phyloP scores from a whole-genome alignment of 2,797 vertebrate species.

The Phrynocephalus guinanensis region DNA sequence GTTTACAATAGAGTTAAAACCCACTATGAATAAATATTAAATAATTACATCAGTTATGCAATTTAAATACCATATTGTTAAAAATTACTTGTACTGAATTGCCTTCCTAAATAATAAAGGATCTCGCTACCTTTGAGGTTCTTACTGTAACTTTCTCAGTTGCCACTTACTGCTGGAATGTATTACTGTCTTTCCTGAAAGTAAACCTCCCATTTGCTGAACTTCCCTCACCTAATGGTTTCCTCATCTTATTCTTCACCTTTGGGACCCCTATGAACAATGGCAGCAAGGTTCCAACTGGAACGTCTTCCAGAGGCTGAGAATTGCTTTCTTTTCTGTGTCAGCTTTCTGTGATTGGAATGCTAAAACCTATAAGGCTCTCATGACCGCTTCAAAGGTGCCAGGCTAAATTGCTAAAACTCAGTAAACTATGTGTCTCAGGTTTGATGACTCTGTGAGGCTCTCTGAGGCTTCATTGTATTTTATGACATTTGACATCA shows the following conservation, averaged over 20 bases:
- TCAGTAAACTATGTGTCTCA: neutral
- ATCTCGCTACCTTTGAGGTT: too few species aligned
- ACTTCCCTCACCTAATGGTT: neutral
- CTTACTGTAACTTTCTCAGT: neutral
- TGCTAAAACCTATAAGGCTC: neutral
- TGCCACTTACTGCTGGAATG: neutral
- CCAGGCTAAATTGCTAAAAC: neutral
- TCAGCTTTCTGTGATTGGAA: constrained; percentile 4
- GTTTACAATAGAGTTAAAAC: too few species aligned
- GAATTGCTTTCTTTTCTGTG: constrained; percentile 20
- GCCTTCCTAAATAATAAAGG: too few species aligned
- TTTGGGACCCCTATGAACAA: neutral
- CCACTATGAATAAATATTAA: too few species aligned
- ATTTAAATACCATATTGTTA: too few species aligned
- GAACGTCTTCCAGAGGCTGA: neutral
- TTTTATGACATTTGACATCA: constrained; percentile 2
- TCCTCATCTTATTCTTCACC: neutral
- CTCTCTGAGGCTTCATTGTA: neutral
- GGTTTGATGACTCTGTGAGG: neutral
- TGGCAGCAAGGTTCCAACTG: neutral
- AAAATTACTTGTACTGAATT: too few species aligned
- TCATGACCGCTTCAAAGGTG: neutral
- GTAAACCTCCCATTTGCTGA: neutral
- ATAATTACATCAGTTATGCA: too few species aligned
- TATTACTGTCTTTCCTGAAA: neutral